Base-by-base conservation (phyloP, 2,888 invertebrate genomes). In the Caenorhabditis sp. region DNA sequence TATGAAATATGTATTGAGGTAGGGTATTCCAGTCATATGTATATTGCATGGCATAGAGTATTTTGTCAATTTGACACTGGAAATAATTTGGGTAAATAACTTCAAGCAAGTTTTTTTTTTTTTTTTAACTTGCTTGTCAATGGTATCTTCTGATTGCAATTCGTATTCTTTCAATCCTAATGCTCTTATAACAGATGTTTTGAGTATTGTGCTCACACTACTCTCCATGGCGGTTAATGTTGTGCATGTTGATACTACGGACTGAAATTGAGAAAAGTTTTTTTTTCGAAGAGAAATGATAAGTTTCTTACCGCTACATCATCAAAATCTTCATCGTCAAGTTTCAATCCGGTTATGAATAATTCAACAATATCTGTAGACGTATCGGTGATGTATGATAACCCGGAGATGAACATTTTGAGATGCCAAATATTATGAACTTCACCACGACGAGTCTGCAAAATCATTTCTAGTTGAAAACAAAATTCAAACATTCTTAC, bases 1-100 rank as follows among this genome's bases (percentile, higher is more conserved):
- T 43, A 87, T 65, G 56, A 86, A 87, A 67, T 84, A 87, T 25
- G 76, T 65, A 26, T 75, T 68, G 59, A 84, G 85, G 1, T 68
- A 67, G 8, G 84, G 82, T 21, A 79, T 67, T 14, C 78, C 78
- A 17, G 67, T 59, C 53, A 76, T 67, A 10, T 75, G 68, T 52
- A 78, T 71, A 53, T 78, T 77, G n/a, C 58, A 69, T 1, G 82
- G 80, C 12, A 72, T 66, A 0, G 77, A 63, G 27, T 65, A 66
- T 1, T 70, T 50, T 5, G 60, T 56, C 20, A 73, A 61, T 36
- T 67, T 36, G 4, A 77, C 53, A 36, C 79, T 77, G 64, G 21
- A 76, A 43, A 43, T 17, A 7, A 61, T 3, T n/a, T n/a, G n/a
- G n/a, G n/a, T n/a, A n/a, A n/a, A n/a, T n/a, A n/a, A n/a, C n/a